Conservation (phyloP, 2,113 vertebrate species). For the Aramus guarauna region DNA sequence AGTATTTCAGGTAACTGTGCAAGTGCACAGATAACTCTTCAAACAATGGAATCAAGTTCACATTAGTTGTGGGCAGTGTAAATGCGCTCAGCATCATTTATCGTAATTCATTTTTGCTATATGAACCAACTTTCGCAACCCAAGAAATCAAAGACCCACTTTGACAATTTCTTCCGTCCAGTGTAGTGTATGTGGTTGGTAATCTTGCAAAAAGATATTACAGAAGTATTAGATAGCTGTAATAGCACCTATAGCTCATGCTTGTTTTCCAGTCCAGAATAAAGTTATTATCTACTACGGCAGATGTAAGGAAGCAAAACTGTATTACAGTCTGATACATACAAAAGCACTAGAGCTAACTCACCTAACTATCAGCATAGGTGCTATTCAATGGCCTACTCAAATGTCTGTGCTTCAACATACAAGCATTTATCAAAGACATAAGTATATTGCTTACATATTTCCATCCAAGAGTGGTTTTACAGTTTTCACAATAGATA, state of each 20-base stretch:
- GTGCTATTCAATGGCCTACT: neutral
- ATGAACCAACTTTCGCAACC: neutral
- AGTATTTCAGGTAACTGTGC: neutral
- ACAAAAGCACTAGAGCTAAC: neutral
- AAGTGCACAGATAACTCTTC: neutral
- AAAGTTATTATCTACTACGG: neutral
- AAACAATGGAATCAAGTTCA: neutral
- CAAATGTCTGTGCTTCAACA: neutral
- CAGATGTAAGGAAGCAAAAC: neutral
- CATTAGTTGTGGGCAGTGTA: neutral
- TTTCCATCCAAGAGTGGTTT: constrained; percentile 99
- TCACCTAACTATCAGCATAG: neutral
- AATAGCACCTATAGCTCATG: neutral
- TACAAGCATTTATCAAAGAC: neutral
- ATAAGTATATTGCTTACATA: constrained; percentile 81
- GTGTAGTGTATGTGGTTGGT: neutral
- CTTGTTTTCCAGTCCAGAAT: neutral
- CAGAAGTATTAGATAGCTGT: neutral
- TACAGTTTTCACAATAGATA: constrained; percentile 99
- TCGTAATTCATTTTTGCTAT: neutral
- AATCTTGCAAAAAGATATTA: neutral
- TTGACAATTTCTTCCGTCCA: neutral
- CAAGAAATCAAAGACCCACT: neutral
- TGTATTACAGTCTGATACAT: neutral
- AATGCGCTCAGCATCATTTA: neutral